Base-by-base conservation (phyloP, 2,113 vertebrate genomes). In the Dascyllus trimaculatus region DNA sequence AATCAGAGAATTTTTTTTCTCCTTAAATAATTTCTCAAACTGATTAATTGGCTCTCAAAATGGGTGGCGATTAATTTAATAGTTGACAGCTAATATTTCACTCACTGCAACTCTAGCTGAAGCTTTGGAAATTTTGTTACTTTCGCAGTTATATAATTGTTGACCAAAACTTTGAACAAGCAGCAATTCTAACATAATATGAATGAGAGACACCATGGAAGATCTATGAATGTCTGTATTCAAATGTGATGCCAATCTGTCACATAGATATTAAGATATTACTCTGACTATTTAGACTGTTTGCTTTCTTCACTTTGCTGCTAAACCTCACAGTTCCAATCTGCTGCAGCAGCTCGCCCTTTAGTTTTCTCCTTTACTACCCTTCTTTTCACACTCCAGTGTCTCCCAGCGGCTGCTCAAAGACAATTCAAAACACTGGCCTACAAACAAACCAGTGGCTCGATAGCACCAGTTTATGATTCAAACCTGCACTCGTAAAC, bases 391-490 rank as follows among this genome's bases (percentile, higher is more conserved):
- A 6, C 22, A 11, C 11, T 56, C 15, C 54, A 56, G 32, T 24
- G 14, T 21, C 14, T 69, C 63, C 49, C 11, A 13, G 22, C 48
- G 22, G 63, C n/a, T 32, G 13, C 51, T 81, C n/a, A 1, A 43
- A 59, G 25, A 59, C n/a, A 38, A 53, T 59, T 25, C 19, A 68
- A 53, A 71, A 75, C 35, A 17, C 29, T 35, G 49, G 13, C 61
- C 24, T 29, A 21, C 8, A 15, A 79, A 66, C 25, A 17, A 48
- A 54, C 19, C 58, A 45, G n/a, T 17, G n/a, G 38, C 26, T 67
- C 3, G 1, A n/a, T 43, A 52, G 14, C 21, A 51, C 21, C 15
- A 52, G 60, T 63, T 61, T 53, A 66, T 26, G 60, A 67, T 45
- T 75, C 45, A 74, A n/a, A 40, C 59, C 32, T 65, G 45, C 19